Percentiles rank a stretch among this genome's conserved stretches.
phyloP scores from a whole-genome alignment of 2,888 invertebrate genomes.

The Cosmopolites sordidus region DNA sequence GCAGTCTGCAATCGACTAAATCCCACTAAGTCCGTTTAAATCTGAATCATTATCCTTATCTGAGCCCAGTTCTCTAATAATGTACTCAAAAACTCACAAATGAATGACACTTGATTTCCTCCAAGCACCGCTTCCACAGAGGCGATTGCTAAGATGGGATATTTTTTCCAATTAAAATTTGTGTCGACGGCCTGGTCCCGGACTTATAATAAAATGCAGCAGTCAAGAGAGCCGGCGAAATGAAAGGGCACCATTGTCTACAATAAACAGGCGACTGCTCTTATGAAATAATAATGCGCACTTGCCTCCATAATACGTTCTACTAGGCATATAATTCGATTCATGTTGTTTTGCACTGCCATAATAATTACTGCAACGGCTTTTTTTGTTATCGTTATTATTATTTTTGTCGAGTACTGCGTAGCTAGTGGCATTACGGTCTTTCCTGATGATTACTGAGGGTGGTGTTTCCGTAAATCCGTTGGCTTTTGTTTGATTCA shows the following conservation, averaged over 20 bases:
- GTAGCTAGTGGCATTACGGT: too few relatives aligned
- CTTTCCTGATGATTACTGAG: too few relatives aligned
- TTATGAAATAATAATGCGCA: constrained; percentile 44
- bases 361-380: constrained; percentile 9
- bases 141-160: constrained; percentile 34
- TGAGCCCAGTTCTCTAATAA: constrained; percentile 25
- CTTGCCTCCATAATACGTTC: constrained; percentile 42
- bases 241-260: constrained; percentile 43
- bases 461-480: too few relatives aligned
- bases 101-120: constrained; percentile 28
- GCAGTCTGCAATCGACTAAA: too few relatives aligned
- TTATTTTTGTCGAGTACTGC: too few relatives aligned
- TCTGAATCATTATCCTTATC: constrained; percentile 19
- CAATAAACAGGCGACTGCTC: constrained; percentile 43
- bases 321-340: constrained; percentile 44
- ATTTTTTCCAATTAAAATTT: constrained; percentile 40
- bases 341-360: constrained; percentile 21
- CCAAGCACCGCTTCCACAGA: constrained; percentile 22
- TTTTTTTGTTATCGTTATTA: too few relatives aligned
- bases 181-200: constrained; percentile 12
- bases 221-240: constrained; percentile 41
- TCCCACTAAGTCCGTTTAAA: not conserved
- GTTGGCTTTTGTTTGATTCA: too few relatives aligned
- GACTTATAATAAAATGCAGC: constrained; percentile 30
- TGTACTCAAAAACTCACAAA: constrained; percentile 23